Conservation (phyloP, 1,140 invertebrate species). For the Nasonia longicornis region DNA sequence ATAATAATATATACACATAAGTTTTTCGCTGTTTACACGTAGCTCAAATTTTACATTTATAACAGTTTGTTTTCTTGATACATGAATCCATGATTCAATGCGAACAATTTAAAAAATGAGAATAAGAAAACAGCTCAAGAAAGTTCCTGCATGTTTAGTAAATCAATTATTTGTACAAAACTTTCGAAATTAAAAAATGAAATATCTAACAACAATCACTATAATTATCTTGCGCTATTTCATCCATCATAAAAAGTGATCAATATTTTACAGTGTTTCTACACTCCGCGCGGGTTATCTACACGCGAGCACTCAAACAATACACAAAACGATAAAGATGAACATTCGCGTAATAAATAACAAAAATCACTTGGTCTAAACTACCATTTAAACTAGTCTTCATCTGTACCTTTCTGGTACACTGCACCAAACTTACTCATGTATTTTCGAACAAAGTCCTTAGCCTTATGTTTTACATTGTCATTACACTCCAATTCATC, state of each 20-base stretch:
- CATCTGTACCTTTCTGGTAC: slow-evolving; percentile 75
- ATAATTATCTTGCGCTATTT: slow-evolving; percentile 43
- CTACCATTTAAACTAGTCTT: slow-evolving; percentile 64
- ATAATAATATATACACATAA: slow-evolving; percentile 48
- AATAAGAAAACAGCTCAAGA: slow-evolving; percentile 45
- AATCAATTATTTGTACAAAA: slow-evolving; percentile 49
- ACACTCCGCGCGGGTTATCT: slow-evolving; percentile 41
- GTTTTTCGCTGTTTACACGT: slow-evolving; percentile 47
- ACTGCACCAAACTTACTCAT: slow-evolving; percentile 91
- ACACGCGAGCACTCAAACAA: slow-evolving; percentile 33
- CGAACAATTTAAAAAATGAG: slow-evolving; percentile 46
- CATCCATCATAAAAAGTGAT: slow-evolving; percentile 51
- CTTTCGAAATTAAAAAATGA: slow-evolving; percentile 48
- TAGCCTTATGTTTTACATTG: slow-evolving; percentile 92
- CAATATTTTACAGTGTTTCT: slow-evolving; percentile 60
- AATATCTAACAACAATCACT: slow-evolving; percentile 41
- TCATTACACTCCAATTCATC: slow-evolving; percentile 92
- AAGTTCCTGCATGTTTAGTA: slow-evolving; percentile 46
- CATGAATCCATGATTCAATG: slow-evolving; percentile 37
- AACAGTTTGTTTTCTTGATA: slow-evolving; percentile 43
- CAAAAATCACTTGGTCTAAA: slow-evolving; percentile 57
- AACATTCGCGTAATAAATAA: slow-evolving; percentile 58
- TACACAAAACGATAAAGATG: slow-evolving; percentile 47
- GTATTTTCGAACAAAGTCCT: slow-evolving; percentile 95
- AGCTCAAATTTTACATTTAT: slow-evolving; percentile 48